These are phyloP conservation scores for Trididemnum clinides DNA, from an alignment of 23 tunicate species.

Conservation along the genomic window DNA sequence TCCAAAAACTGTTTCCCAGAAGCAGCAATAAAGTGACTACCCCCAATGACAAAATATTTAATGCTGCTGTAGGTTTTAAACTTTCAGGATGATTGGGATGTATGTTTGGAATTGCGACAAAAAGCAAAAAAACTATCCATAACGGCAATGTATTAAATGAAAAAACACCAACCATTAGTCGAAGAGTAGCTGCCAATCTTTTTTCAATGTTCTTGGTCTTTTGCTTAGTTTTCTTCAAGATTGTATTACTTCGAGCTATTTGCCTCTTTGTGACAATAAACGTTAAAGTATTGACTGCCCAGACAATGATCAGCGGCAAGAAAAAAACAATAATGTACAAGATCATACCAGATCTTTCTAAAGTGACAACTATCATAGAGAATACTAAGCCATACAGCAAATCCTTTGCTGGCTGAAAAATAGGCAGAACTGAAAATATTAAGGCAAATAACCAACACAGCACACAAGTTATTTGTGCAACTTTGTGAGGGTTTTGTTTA, in stretches of 20 bases:
- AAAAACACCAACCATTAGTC: conserved; percentile 65
- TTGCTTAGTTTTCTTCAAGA: neutral
- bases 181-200: conserved; percentile 47
- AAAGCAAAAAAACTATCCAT: conserved; percentile 16
- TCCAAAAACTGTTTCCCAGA: conserved; percentile 69
- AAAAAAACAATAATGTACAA: conserved; percentile 38
- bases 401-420: neutral
- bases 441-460: conserved; percentile 41
- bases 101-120: conserved; percentile 18
- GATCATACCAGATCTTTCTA: conserved; percentile 18
- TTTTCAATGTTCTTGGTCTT: conserved; percentile 29
- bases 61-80: conserved; percentile 27
- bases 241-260: neutral
- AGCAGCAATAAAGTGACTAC: conserved; percentile 40
- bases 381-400: neutral
- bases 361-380: neutral
- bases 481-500: conserved; percentile 47
- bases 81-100: conserved; percentile 20
- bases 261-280: conserved; percentile 31
- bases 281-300: conserved; percentile 50
- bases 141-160: conserved; percentile 47
- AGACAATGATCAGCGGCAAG: conserved; percentile 59
- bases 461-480: conserved; percentile 31
- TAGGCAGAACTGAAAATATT: conserved; percentile 46
- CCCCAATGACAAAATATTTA: conserved; percentile 9